Base-by-base conservation (phyloP, 2,888 invertebrate genomes). In the Sympetrum striolatum region DNA sequence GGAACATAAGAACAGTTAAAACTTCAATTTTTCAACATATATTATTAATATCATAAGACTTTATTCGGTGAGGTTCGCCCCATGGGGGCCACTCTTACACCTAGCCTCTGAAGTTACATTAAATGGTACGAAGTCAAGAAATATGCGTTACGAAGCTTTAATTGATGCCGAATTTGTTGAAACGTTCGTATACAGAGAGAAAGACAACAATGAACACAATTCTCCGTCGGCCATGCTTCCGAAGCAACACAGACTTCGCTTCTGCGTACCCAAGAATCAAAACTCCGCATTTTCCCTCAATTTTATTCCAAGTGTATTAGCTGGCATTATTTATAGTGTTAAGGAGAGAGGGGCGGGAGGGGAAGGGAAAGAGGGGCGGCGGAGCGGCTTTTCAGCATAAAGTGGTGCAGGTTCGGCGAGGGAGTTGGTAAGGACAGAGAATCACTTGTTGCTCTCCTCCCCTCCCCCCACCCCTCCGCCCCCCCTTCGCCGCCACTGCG, bases 351-450 rank as follows among this genome's bases (percentile, higher is more conserved):
- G 35, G n/a, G 22, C 1, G 8, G 22, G 18, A 22, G 37, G 39
- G 39, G 22, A 15, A 3, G 80, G 44, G 18, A 18, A 12, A 15
- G 31, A 80, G 35, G 44, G 31, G 81, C 53, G 80, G 22, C n/a
- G 64, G 86, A 37, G 37, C 60, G 58, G 86, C 60, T 58, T 86
- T 64, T 86, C 86, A 60, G 60, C 86, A 86, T 86, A 86, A 86
- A 86, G 86, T 64, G 86, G 86, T 86, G 86, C 86, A 86, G 86
- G 86, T 86, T 60, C 58, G 37, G 86, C 60, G 86, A 60, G 86
- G 64, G 60, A 64, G 37, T 86, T 86, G 60, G 82, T 58, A 82
- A 82, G 82, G 86, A 86, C 86, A 86, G 86, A 86, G 86, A 86
- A 86, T 86, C 86, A 86, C 86, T 86, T 86, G 86, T 86, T 86